Percentiles rank a stretch among this genome's conserved stretches.
These are phyloP conservation scores for Rhizomys pruinosus DNA, from an alignment of 2,113 vertebrate species.

Conservation along the genomic window DNA sequence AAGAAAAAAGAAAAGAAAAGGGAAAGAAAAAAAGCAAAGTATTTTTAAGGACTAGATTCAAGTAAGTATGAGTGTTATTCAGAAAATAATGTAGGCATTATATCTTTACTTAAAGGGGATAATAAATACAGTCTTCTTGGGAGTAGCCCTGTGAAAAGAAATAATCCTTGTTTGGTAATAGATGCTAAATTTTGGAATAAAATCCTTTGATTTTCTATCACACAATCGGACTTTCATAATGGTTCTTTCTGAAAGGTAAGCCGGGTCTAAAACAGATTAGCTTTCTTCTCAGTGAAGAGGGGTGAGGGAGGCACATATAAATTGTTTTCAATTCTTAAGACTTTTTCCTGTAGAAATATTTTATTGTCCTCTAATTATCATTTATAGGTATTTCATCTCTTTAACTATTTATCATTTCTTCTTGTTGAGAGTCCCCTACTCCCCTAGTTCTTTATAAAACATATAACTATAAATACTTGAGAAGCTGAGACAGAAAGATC, in stretches of 20 bases:
- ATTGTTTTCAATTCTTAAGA: conserved; percentile 19
- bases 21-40: background rate
- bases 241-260: conserved; percentile 72
- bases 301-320: conserved; percentile 72
- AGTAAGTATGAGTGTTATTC: background rate
- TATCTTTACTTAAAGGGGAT: conserved; percentile 4
- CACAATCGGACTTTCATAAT: conserved; percentile 33
- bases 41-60: background rate
- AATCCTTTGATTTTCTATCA: conserved; percentile 41
- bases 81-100: conserved; percentile 18
- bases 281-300: conserved; percentile 63
- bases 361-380: background rate
- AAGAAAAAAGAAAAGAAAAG: too few species aligned
- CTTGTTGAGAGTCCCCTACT: too few species aligned
- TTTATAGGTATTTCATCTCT: background rate
- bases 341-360: background rate
- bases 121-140: background rate
- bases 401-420: background rate
- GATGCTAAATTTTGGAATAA: conserved; percentile 20
- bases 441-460: background rate
- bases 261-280: conserved; percentile 75
- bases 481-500: background rate
- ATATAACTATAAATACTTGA: background rate
- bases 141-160: background rate
- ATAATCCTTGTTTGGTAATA: conserved; percentile 46